A percentile compares a stretch with the other conserved stretches of the same genome.
phyloP scores from a whole-genome alignment of 1,140 invertebrate species.

The Drosophila lacteicornis region DNA sequence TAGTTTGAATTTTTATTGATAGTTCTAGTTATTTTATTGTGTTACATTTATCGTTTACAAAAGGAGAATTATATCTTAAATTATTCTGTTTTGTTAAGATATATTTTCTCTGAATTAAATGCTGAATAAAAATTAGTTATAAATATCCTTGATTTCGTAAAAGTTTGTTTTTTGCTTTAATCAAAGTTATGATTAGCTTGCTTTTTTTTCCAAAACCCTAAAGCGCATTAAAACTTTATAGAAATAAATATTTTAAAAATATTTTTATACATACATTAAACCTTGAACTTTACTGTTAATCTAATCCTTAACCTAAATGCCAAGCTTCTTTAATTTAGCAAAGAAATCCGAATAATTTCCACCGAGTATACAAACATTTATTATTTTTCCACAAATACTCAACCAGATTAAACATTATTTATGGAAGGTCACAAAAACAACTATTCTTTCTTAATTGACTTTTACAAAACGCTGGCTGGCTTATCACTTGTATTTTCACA shows the following conservation, averaged over 20 bases:
- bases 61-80: no score
- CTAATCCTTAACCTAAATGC: background rate
- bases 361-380: background rate
- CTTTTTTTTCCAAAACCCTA: background rate
- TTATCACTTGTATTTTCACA: conserved; percentile 3
- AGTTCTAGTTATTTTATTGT: no score
- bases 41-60: no score
- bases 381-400: background rate
- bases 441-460: background rate
- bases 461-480: background rate
- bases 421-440: background rate
- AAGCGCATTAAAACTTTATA: background rate
- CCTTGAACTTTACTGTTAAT: background rate
- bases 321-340: background rate
- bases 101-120: background rate
- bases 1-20: no score
- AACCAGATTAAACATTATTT: background rate
- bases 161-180: background rate
- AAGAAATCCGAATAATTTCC: background rate
- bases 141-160: background rate
- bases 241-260: no score
- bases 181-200: background rate
- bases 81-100: background rate
- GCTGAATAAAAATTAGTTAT: background rate
- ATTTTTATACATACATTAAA: no score